Base-by-base conservation (phyloP, 2,113 vertebrate genomes). In the Nanorana parkeri region DNA sequence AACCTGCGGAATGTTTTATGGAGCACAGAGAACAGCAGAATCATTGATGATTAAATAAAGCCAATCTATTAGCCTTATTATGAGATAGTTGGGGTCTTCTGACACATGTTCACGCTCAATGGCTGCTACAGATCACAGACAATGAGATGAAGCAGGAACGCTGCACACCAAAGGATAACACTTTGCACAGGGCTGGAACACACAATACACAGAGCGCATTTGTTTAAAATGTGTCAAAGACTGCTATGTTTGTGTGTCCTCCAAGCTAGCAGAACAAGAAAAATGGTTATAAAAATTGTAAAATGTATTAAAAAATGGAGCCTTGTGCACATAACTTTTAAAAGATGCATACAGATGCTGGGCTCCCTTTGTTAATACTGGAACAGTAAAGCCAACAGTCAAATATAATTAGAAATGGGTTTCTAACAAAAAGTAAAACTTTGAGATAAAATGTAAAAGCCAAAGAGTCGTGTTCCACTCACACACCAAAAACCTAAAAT, bases 41-140 rank as follows among this genome's bases (percentile, higher is more conserved):
- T 82, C 84, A 88, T 89, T 91, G 89, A 91, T 91, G 92, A 93
- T 93, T 93, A 94, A 93, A 92, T 91, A 92, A 92, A 93, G 87
- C 89, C 90, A 91, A 88, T 87, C 24, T 89, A 93, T 94, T 92
- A 92, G 93, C 92, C 91, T 93, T 92, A 93, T 93, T 94, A 93
- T 76, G 85, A 68, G 60, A 76, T 29, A 28, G 63, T 60, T 21
- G 24, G 32, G 61, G 80, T 60, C 54, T 61, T 47, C 64, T 68
- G 72, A 83, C 68, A 76, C 47, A 47, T 55, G 60, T 8, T 52
- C 51, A 41, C 15, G 47, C 60, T 32, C 26, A 71, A 16, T 47
- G 71, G 54, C 19, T 51, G 60, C 66, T 0, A 0, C 0, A 0
- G 78, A 79, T 11, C 65, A 82, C 68, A 74, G 64, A 20, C 5